Evolutionary conservation across 2,888 invertebrate species (phyloP), one percentile per base, ranked within the genome.

Genomic region (Brenthis daphne): DNA sequence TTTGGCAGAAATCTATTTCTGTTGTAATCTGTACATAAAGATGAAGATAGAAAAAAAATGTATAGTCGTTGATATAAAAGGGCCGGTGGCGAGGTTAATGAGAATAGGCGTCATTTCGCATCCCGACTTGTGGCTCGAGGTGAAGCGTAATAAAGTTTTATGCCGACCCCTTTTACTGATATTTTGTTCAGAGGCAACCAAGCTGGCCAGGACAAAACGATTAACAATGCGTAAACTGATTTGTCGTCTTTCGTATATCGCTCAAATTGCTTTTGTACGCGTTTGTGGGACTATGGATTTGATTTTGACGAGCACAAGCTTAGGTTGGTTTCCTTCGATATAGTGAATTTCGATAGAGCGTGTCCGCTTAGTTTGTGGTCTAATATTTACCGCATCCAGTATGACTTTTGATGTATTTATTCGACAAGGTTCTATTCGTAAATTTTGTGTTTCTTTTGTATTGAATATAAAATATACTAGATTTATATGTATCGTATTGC

Each of bases 221-320:
- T 88, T 87, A 88, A 87, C 85, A 85, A 86, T 83, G 83, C 84
- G 83, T 85, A 85, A 87, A 87, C 84, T 84, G 87, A 87, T 88
- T 88, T 86, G 85, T 80, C 82, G 77, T 79, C 77, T 77, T 53
- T 43, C 51, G 29, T 64, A 48, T 65, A 68, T 69, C 65, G 68
- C 57, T 65, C 43, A 50, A 70, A 58, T 60, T 66, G 65, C 68
- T 60, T 43, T 65, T 65, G 53, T 6, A 50, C 33, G 60, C 29
- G 60, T 60, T 48, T 60, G 14, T 60, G 29, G 53, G 33, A 53
- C 53, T 43, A 53, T 63, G 33, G 60, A 48, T 50, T 6, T 60
- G 60, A 11, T 60, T 60, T 29, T 60, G 60, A 60, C 50, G 60
- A 60, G 29, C 50, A 50, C 50, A 50, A 29, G 60, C 60, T 60